Evolutionary conservation across 2,797 vertebrate genomes (phyloP).

Genomic region (Sebastes baramenuke): DNA sequence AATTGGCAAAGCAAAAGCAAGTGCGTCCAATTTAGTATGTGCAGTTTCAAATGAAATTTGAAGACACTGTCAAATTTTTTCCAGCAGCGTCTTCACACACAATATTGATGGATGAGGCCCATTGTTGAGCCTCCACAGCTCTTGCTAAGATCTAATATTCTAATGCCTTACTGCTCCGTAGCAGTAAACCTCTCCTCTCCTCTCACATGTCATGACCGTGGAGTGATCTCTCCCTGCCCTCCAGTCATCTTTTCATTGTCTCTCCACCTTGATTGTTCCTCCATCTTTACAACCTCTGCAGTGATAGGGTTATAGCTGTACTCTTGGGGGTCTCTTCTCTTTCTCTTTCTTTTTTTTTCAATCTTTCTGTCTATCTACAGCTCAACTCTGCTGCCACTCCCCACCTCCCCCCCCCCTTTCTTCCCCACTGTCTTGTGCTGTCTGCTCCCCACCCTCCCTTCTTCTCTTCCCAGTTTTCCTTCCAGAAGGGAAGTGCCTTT

Average conservation of each 20-base stretch:
- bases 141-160: conserved; percentile 59
- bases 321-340: conserved; percentile 35
- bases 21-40: neutral
- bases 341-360: neutral
- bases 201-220: conserved; percentile 44
- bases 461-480: conserved; percentile 31
- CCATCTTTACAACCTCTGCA: conserved; percentile 62
- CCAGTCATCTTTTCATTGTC: conserved; percentile 59
- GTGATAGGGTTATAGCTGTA: conserved; percentile 37
- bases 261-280: conserved; percentile 63
- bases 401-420: neutral
- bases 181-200: conserved; percentile 52
- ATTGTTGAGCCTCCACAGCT: conserved; percentile 26
- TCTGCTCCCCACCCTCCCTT: neutral
- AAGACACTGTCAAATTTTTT: neutral
- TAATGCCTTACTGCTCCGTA: conserved; percentile 33
- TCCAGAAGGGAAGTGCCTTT: conserved; percentile 55
- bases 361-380: conserved; percentile 13
- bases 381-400: conserved; percentile 22
- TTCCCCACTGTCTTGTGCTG: conserved; percentile 4
- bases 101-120: conserved; percentile 36
- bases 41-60: too few relatives aligned
- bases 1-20: neutral
- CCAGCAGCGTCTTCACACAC: neutral
- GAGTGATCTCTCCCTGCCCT: conserved; percentile 62